Conservation (phyloP, 1,140 invertebrate genomes). For the Leptinotarsa defecta region DNA sequence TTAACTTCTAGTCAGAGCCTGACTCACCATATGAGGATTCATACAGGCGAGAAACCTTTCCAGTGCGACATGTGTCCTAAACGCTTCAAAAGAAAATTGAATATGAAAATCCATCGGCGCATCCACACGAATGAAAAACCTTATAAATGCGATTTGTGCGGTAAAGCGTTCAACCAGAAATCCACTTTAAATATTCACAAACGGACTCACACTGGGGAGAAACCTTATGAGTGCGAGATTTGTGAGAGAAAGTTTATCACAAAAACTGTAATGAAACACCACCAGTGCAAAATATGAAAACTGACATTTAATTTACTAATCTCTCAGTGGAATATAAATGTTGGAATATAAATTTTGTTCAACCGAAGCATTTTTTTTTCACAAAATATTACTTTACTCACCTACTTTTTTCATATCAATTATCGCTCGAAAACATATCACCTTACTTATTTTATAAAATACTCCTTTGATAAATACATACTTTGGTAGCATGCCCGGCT, state of each 20-base stretch:
- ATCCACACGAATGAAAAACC: conserved; percentile 57
- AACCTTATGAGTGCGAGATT: conserved; percentile 69
- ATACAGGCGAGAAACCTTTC: conserved; percentile 69
- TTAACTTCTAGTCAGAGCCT: conserved; percentile 17
- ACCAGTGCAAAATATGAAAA: conserved; percentile 7
- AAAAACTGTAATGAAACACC: conserved; percentile 21
- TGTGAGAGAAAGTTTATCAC: conserved; percentile 60
- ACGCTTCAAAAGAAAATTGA: conserved; percentile 65
- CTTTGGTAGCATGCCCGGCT: too few species aligned
- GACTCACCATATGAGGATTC: conserved; percentile 42
- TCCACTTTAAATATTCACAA: conserved; percentile 72
- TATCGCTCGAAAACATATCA: too few species aligned
- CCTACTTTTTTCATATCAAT: too few species aligned
- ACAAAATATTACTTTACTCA: too few species aligned
- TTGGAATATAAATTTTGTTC: too few species aligned
- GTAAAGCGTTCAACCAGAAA: conserved; percentile 64
- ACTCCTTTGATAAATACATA: too few species aligned
- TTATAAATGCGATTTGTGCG: conserved; percentile 57
- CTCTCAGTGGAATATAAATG: too few species aligned
- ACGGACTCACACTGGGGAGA: conserved; percentile 73
- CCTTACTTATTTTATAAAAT: too few species aligned
- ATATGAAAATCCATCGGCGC: conserved; percentile 61
- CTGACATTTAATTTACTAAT: too few species aligned
- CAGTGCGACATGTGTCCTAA: conserved; percentile 61
- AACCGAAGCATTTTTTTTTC: too few species aligned